phyloP scores from a whole-genome alignment of 2,888 invertebrate species.

The Odontomyia ornata region DNA sequence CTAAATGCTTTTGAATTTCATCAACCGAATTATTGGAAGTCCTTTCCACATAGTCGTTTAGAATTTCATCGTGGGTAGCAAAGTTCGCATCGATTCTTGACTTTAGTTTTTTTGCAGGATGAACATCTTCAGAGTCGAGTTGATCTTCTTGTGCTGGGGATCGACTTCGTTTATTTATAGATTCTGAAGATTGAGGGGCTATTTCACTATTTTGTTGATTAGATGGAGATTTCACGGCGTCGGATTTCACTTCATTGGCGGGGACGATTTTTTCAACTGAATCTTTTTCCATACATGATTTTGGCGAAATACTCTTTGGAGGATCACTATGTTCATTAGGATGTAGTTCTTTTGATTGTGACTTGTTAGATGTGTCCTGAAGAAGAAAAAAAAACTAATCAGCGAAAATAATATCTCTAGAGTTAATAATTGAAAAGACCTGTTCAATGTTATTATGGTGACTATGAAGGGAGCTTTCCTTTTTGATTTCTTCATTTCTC shows the following conservation, averaged over 20 bases:
- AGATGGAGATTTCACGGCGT: neutral
- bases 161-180: conserved; percentile 43
- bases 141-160: conserved; percentile 28
- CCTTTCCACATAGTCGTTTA: conserved; percentile 72
- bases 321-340: conserved; percentile 1
- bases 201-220: neutral
- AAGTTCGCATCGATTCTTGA: conserved; percentile 67
- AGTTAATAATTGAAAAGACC: too few species aligned
- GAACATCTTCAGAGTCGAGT: conserved; percentile 50
- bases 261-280: neutral
- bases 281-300: neutral
- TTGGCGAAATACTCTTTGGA: neutral
- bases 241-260: too few species aligned
- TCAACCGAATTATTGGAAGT: conserved; percentile 71
- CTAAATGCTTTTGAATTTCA: conserved; percentile 71
- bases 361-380: neutral
- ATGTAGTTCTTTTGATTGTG: neutral
- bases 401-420: too few species aligned
- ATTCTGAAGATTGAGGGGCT: neutral
- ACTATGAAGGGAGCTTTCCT: too few species aligned
- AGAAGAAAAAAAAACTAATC: neutral
- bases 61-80: conserved; percentile 69
- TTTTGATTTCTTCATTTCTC: neutral
- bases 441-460: too few species aligned
- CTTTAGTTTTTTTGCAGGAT: conserved; percentile 64